Evolutionary conservation across 2,113 vertebrate genomes (phyloP).

Genomic region (Phyllostomus discolor): DNA sequence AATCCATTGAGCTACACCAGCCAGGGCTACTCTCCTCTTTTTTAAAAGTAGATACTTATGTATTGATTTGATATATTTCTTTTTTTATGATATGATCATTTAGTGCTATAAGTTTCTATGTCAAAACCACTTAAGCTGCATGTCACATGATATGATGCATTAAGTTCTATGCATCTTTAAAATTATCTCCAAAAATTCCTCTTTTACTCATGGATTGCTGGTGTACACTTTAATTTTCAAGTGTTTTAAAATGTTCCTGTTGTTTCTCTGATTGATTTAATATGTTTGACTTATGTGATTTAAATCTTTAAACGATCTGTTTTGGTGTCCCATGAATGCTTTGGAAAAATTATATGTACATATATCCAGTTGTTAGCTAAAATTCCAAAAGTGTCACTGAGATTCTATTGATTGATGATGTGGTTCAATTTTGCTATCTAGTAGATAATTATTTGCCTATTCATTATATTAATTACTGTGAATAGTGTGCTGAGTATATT

Average conservation of each 20-base stretch:
- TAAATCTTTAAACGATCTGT: neutral
- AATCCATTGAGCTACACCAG: too few species aligned
- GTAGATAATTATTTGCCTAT: neutral
- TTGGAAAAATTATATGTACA: neutral
- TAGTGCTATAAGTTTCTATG: neutral
- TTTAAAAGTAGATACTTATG: neutral
- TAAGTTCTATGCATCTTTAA: neutral
- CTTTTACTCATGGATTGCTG: neutral
- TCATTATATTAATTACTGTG: neutral
- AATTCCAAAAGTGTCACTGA: neutral
- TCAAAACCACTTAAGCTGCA: neutral
- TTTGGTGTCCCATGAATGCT: neutral
- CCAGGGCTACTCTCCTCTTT: neutral
- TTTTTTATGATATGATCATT: neutral
- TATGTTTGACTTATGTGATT: neutral
- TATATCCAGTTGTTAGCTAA: neutral
- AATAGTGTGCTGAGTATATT: neutral
- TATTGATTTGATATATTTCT: neutral
- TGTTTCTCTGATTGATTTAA: neutral
- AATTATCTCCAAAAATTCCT: neutral
- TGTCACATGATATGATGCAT: neutral
- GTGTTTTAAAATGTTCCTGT: neutral
- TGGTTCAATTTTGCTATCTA: neutral
- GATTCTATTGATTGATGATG: neutral
- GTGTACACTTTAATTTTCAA: neutral